A percentile compares a stretch with the other conserved stretches of the same genome.
Conservation (phyloP, 2,113 vertebrate genomes). For the Ceyx cyanopectus region DNA sequence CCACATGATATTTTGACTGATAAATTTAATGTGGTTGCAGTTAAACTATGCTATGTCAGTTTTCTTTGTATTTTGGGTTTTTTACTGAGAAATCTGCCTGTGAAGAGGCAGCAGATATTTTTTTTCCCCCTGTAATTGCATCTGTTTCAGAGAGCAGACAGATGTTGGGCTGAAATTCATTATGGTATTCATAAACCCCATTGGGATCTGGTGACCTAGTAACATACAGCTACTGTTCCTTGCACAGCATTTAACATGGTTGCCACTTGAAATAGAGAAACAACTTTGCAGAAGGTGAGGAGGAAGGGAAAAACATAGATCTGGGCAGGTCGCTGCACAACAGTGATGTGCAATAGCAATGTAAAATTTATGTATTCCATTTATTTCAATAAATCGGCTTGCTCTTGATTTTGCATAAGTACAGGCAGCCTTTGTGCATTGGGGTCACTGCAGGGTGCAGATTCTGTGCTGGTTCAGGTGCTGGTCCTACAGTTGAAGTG, state of each 20-base stretch:
- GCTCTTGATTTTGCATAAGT: neutral
- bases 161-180: slow-evolving; percentile 69
- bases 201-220: slow-evolving; percentile 59
- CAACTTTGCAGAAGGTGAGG: neutral
- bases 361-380: neutral
- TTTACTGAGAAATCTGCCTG: neutral
- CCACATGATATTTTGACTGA: slow-evolving; percentile 25
- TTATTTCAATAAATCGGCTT: neutral
- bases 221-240: slow-evolving; percentile 52
- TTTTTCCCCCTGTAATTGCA: slow-evolving; percentile 16
- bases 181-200: slow-evolving; percentile 34
- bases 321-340: neutral
- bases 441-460: neutral
- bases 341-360: neutral
- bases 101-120: slow-evolving; percentile 44
- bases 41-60: neutral
- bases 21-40: neutral
- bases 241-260: neutral
- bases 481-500: neutral
- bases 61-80: neutral
- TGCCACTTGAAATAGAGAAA: slow-evolving; percentile 21
- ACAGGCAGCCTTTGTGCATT: neutral
- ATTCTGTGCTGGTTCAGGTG: neutral
- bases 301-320: neutral
- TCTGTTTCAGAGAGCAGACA: slow-evolving; percentile 62